Percentiles rank a stretch among this genome's conserved stretches.
phyloP scores from a whole-genome alignment of 2,888 invertebrate species.

The Lepetodrilus schrolli region DNA sequence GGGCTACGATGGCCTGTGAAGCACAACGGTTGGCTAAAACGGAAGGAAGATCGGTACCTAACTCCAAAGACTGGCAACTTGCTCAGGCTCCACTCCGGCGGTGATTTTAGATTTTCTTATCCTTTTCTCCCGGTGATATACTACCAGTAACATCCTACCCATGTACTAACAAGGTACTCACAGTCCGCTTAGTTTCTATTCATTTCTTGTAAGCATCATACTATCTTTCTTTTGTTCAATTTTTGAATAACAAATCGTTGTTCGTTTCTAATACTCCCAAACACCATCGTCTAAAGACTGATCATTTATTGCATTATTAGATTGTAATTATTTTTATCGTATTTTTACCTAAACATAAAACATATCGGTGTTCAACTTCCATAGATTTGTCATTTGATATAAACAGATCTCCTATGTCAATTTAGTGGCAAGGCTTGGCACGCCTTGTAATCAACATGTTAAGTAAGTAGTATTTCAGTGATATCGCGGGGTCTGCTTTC shows the following conservation, averaged over 20 bases:
- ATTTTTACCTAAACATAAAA: too few species aligned
- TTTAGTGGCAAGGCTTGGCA: too few species aligned
- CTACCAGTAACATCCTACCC: neutral
- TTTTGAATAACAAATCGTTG: neutral
- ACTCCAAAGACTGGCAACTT: constrained; percentile 46
- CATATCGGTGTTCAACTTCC: too few species aligned
- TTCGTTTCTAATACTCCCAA: neutral
- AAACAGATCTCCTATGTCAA: too few species aligned
- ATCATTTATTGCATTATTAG: too few species aligned
- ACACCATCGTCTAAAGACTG: too few species aligned
- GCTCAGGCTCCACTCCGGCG: constrained; percentile 58
- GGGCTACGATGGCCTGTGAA: constrained; percentile 56
- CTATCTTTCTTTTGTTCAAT: too few species aligned
- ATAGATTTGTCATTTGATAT: too few species aligned
- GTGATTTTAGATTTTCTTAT: constrained; percentile 38
- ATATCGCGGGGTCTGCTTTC: too few species aligned
- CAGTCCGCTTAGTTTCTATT: constrained; percentile 1
- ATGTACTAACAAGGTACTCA: neutral
- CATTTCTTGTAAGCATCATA: neutral
- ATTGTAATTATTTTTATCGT: too few species aligned
- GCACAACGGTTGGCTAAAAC: constrained; percentile 48
- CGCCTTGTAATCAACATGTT: too few species aligned
- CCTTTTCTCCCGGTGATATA: neutral
- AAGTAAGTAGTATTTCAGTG: too few species aligned
- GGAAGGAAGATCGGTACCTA: constrained; percentile 43